These are phyloP conservation scores for Nemoura dubitans DNA, from an alignment of 2,888 invertebrate genomes.

Conservation along the genomic window DNA sequence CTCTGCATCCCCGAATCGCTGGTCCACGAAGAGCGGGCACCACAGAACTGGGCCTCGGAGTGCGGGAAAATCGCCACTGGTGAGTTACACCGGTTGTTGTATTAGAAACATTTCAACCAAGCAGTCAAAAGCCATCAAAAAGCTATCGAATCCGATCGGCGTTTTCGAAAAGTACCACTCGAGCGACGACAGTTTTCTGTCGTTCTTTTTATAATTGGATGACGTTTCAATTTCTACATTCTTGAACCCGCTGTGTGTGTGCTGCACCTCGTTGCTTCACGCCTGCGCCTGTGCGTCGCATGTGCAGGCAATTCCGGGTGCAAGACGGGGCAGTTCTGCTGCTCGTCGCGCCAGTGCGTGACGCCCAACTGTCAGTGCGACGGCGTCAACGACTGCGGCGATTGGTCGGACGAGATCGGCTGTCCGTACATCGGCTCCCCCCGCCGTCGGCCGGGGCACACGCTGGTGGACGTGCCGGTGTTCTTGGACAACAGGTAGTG, in stretches of 20 bases:
- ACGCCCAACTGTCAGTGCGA: not conserved
- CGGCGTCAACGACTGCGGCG: constrained; percentile 13
- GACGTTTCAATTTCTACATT: too few relatives aligned
- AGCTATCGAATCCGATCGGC: too few relatives aligned
- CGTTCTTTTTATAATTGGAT: too few relatives aligned
- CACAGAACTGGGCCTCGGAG: not conserved
- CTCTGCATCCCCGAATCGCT: not conserved
- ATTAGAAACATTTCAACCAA: too few relatives aligned
- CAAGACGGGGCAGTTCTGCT: not conserved
- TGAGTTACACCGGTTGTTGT: not conserved
- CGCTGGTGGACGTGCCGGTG: not conserved
- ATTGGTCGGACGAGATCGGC: not conserved
- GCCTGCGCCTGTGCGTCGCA: not conserved
- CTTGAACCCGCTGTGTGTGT: too few relatives aligned
- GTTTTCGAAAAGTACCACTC: too few relatives aligned
- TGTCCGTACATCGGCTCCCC: not conserved
- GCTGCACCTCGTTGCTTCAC: too few relatives aligned
- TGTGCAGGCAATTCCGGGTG: not conserved
- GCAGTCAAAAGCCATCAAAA: too few relatives aligned
- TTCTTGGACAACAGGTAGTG: too few relatives aligned
- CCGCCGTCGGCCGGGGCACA: not conserved
- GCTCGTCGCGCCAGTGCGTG: not conserved
- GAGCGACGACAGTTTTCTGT: too few relatives aligned
- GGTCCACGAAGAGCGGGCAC: not conserved
- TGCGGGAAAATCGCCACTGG: not conserved